phyloP scores from a whole-genome alignment of 1,140 invertebrate species.

The Lordiphosa stackelbergi region DNA sequence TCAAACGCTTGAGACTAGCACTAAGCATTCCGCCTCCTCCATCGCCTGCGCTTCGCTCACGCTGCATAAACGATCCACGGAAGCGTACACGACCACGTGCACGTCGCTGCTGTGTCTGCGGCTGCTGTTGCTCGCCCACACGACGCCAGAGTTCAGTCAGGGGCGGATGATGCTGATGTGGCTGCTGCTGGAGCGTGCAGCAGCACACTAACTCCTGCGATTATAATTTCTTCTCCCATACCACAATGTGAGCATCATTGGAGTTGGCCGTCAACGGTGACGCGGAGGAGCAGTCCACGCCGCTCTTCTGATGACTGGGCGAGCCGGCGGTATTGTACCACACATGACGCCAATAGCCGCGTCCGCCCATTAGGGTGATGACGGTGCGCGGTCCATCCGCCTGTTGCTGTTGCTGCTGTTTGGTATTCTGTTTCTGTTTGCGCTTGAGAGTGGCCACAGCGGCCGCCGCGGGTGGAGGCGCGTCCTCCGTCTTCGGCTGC shows the following conservation, averaged over 20 bases:
- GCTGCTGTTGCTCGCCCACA: slow-evolving; percentile 29
- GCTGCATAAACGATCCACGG: slow-evolving; percentile 53
- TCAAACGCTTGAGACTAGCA: slow-evolving; percentile 59
- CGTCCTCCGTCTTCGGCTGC: slow-evolving; percentile 50
- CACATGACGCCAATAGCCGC: slow-evolving; percentile 89
- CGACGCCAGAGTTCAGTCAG: slow-evolving; percentile 49
- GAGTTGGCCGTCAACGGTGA: slow-evolving; percentile 80
- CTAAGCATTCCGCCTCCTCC: slow-evolving; percentile 41
- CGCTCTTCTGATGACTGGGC: slow-evolving; percentile 76
- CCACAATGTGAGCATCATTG: slow-evolving; percentile 90
- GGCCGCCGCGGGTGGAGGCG: slow-evolving; percentile 31
- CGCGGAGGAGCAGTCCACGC: slow-evolving; percentile 31
- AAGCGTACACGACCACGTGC: slow-evolving; percentile 62
- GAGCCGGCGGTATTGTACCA: slow-evolving; percentile 78
- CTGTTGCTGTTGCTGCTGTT: slow-evolving; percentile 59
- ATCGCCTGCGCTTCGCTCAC: slow-evolving; percentile 34
- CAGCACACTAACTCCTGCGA: slow-evolving; percentile 74
- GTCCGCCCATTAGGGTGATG: slow-evolving; percentile 90
- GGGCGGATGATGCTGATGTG: slow-evolving; percentile 57
- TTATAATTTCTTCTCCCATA: slow-evolving; percentile 94
- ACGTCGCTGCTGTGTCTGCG: slow-evolving; percentile 24
- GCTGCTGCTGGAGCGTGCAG: slow-evolving; percentile 60
- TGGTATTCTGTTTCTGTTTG: slow-evolving; percentile 67
- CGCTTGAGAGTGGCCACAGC: slow-evolving; percentile 69
- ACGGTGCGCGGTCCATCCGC: slow-evolving; percentile 83